These are phyloP conservation scores for Drosophila recens DNA, from an alignment of 2,888 invertebrate species.

Conservation along the genomic window DNA sequence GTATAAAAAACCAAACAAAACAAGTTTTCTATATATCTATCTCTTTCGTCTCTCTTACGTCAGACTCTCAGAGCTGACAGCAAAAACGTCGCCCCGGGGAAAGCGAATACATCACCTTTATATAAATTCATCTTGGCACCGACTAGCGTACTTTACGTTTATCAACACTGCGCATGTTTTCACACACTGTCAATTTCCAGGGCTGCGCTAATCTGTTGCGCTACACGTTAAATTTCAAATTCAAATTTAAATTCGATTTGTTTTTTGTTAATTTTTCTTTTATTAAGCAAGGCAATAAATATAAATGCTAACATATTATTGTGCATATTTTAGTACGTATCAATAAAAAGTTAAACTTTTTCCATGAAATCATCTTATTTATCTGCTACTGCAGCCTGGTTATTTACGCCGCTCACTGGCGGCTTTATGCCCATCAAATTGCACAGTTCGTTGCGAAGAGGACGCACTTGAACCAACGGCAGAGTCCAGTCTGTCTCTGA, in stretches of 20 bases:
- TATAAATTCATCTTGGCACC: no score
- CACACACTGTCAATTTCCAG: conserved; percentile 7
- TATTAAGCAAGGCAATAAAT: conserved; percentile 26
- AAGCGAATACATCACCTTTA: no score
- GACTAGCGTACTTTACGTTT: conserved; percentile 10
- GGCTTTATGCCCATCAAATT: conserved; percentile 90
- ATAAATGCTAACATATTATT: conserved; percentile 17
- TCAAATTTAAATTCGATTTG: conserved; percentile 1
- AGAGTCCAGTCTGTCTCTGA: conserved; percentile 95
- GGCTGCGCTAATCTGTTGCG: not conserved
- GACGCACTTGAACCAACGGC: conserved; percentile 90
- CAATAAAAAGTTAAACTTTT: conserved; percentile 8
- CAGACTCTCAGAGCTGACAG: no score
- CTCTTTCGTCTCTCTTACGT: no score
- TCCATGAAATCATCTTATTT: conserved; percentile 31
- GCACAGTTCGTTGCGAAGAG: conserved; percentile 93
- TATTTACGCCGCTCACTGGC: conserved; percentile 86
- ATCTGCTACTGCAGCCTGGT: conserved; percentile 35
- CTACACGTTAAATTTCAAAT: not conserved
- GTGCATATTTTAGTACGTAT: conserved; percentile 15
- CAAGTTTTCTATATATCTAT: no score
- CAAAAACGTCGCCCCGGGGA: no score
- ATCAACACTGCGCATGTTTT: conserved; percentile 20
- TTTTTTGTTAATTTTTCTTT: conserved; percentile 5
- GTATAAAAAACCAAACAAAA: no score